Conservation (phyloP, 2,888 invertebrate genomes). For the Malthinus seriepunctatus region DNA sequence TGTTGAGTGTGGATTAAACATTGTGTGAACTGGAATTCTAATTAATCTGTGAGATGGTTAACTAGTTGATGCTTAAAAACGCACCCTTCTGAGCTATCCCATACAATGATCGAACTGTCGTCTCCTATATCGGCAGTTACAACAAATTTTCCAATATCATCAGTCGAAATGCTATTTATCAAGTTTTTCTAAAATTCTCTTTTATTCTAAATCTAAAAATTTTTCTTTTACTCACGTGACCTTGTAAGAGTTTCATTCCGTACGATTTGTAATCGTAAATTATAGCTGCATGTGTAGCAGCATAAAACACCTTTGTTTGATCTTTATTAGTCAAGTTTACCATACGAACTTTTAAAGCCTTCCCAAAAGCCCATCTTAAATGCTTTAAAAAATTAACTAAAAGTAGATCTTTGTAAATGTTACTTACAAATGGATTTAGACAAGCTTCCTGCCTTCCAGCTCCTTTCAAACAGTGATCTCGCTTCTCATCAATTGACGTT, state of each 20-base stretch:
- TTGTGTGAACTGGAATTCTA: slow-evolving; percentile 58
- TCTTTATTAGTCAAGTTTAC: slow-evolving; percentile 62
- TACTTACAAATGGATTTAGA: slow-evolving; percentile 13
- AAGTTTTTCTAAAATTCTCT: slow-evolving; percentile 48
- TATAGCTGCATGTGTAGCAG: slow-evolving; percentile 66
- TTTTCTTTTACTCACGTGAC: slow-evolving; percentile 62
- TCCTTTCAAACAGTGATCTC: background rate
- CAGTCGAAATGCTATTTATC: slow-evolving; percentile 58
- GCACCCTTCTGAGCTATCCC: slow-evolving; percentile 57
- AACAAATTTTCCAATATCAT: slow-evolving; percentile 60
- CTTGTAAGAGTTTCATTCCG: slow-evolving; percentile 65
- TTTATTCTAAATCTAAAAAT: background rate
- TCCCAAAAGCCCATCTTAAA: slow-evolving; percentile 67
- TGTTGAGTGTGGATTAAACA: slow-evolving; percentile 58
- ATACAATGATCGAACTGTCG: slow-evolving; percentile 62
- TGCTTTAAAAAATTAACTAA: slow-evolving; percentile 51
- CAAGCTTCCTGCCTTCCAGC: background rate
- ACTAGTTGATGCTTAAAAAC: background rate
- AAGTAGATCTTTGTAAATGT: background rate
- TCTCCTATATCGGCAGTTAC: slow-evolving; percentile 62
- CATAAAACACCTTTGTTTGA: slow-evolving; percentile 62
- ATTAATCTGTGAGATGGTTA: background rate
- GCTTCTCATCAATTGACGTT: background rate
- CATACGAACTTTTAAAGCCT: slow-evolving; percentile 62
- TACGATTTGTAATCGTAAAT: slow-evolving; percentile 66